Conservation (phyloP, 2,888 invertebrate species). For the Muscina levida region DNA sequence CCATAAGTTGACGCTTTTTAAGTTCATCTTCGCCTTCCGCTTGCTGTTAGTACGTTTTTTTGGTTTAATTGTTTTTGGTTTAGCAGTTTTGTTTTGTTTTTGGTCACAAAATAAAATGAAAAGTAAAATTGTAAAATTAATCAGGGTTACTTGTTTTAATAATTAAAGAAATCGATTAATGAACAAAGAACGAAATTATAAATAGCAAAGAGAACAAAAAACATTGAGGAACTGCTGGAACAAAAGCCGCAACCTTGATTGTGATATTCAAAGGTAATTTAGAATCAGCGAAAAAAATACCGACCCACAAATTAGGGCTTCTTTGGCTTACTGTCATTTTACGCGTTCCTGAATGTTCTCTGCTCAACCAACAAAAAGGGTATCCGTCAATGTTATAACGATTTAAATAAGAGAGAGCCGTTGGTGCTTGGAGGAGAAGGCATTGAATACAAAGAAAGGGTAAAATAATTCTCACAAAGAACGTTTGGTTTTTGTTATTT, state of each 20-base stretch:
- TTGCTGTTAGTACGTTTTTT: slow-evolving; percentile 83
- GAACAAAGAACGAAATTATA: slow-evolving; percentile 2
- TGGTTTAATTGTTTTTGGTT: slow-evolving; percentile 28
- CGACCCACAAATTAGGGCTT: neutral
- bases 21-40: slow-evolving; percentile 99
- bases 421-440: too few species aligned
- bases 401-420: too few species aligned
- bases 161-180: slow-evolving; percentile 5
- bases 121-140: slow-evolving; percentile 58
- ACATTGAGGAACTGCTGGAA: neutral
- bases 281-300: too few species aligned
- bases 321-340: neutral
- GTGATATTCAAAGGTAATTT: too few species aligned
- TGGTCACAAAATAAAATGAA: slow-evolving; percentile 61
- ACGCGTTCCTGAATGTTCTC: too few species aligned
- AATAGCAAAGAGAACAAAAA: neutral
- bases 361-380: neutral
- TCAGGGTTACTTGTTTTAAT: slow-evolving; percentile 48
- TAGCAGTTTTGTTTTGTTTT: slow-evolving; percentile 52
- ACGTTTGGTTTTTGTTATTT: neutral
- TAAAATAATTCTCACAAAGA: neutral
- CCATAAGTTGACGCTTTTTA: slow-evolving; percentile 99
- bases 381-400: neutral
- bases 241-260: too few species aligned
- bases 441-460: too few species aligned